Evolutionary conservation across 2,113 vertebrate genomes (phyloP), one percentile per base, ranked within the genome.

Genomic region (Coptodon bakossiorum): DNA sequence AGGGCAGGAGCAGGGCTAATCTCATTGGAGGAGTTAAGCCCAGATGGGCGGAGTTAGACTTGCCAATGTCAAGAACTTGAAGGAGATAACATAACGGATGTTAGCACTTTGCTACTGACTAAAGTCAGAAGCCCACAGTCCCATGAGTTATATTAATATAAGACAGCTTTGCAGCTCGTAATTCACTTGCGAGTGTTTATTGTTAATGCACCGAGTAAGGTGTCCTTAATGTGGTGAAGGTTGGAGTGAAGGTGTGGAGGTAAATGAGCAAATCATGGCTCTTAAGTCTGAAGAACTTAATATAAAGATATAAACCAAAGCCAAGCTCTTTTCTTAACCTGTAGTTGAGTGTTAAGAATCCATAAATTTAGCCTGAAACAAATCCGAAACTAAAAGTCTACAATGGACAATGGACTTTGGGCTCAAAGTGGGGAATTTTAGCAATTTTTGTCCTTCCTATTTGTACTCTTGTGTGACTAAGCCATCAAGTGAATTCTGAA

Each of bases 1-100:
- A 86, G 89, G 92, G 86, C 85, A 80, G 52, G 7, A 38, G 88
- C 48, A 17, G 79, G 89, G 34, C 86, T 89, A 85, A 91, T 89
- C 92, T 88, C 76, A 79, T 68, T 82, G 87, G 53, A 29, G 71
- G 78, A 56, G 86, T 66, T 66, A 31, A 81, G 36, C 24, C 57
- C 80, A 45, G 43, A 59, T 43, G 83, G 86, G 86, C 2, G 83
- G 86, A 79, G 88, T 57, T 61, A n/a, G 38, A 59, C 50, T 40
- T 81, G 36, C 43, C 73, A 78, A n/a, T 78, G 73, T 78, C 45
- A 78, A 50, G 73, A 78, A 78, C 73, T 78, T 78, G 27, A 52
- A 71, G 61, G 6, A 45, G 40, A 63, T n/a, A 80, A 76, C 73
- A 85, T 85, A 87, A 86, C 43, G 71, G 27, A 78, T 52, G 73